Evolutionary conservation across 2,797 vertebrate species (phyloP), one percentile per base, ranked within the genome.

Genomic region (Loris lydekkerianus): DNA sequence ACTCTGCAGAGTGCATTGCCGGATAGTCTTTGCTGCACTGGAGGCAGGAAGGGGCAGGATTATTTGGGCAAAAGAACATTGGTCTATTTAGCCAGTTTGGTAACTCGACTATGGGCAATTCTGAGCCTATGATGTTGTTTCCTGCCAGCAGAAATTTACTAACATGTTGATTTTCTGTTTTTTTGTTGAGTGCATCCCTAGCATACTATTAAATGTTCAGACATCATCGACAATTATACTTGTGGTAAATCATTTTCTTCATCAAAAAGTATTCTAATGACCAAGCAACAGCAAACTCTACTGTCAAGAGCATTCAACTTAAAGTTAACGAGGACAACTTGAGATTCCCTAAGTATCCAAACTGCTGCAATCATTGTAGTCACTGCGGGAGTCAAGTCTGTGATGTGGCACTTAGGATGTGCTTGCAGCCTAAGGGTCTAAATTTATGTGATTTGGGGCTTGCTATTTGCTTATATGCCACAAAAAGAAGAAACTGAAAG

Each of bases 281-380:
- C 69, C 73, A 92, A 91, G 70, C 53, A 69, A 77, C 25, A 82
- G 49, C 91, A 85, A 92, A 95, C 86, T 76, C 84, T 86, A 65
- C 81, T 87, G 96, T 89, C 56, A 95, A 95, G 94, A 94, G 78
- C 49, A 83, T 40, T 53, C 37, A 86, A 76, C 31, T 96, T 85
- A 84, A 63, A 96, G 77, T 77, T 90, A 97, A 90, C 0, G 7
- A 97, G 69, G 63, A 89, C 85, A 96, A 92, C 95, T 46, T 87
- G 93, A 96, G 92, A 97, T 93, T 69, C 53, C n/a, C 9, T 80
- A 97, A 97, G 90, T 92, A 89, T 94, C 60, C 46, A 94, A 93
- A 97, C 89, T 89, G 67, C 78, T 94, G 58, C 43, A 75, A 89
- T 97, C 90, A 76, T 72, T 61, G 56, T 49, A 92, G 60, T 94